Conservation (phyloP, 1,140 invertebrate genomes). For the Penaeus indicus region DNA sequence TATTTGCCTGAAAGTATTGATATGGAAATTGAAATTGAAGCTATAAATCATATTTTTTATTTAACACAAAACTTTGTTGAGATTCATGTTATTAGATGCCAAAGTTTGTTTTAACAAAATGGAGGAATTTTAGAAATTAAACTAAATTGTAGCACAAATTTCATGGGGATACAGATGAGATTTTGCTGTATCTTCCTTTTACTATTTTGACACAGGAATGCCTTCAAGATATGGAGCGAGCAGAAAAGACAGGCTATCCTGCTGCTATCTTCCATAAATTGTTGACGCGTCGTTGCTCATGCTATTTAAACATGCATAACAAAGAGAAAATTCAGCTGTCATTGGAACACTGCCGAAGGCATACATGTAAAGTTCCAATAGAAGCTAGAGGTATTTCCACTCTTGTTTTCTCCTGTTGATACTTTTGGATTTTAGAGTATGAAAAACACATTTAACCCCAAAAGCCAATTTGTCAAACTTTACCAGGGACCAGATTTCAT, state of each 20-base stretch:
- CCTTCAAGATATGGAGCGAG: slow-evolving; percentile 39
- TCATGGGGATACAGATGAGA: too few relatives aligned
- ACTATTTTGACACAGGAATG: slow-evolving; percentile 22
- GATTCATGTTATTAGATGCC: too few relatives aligned
- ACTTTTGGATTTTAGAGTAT: neutral
- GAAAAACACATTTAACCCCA: too few relatives aligned
- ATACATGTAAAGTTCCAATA: neutral
- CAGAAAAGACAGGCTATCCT: slow-evolving; percentile 34
- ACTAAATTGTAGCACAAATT: too few relatives aligned
- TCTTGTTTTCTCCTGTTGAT: neutral
- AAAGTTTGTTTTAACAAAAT: too few relatives aligned
- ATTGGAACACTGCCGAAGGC: slow-evolving; percentile 7
- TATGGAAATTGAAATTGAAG: too few relatives aligned
- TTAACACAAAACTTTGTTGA: too few relatives aligned
- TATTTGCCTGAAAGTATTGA: neutral
- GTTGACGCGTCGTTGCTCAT: slow-evolving; percentile 32
- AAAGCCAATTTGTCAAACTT: too few relatives aligned
- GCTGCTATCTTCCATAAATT: slow-evolving; percentile 32
- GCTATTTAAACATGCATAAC: slow-evolving; percentile 7
- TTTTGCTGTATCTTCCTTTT: neutral
- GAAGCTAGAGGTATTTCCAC: slow-evolving; percentile 33
- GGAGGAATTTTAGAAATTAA: too few relatives aligned
- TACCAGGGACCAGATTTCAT: too few relatives aligned
- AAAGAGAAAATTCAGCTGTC: neutral
- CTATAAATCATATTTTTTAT: too few relatives aligned